Base-by-base conservation (phyloP, 1,140 invertebrate species). In the Camponotus vicinus region DNA sequence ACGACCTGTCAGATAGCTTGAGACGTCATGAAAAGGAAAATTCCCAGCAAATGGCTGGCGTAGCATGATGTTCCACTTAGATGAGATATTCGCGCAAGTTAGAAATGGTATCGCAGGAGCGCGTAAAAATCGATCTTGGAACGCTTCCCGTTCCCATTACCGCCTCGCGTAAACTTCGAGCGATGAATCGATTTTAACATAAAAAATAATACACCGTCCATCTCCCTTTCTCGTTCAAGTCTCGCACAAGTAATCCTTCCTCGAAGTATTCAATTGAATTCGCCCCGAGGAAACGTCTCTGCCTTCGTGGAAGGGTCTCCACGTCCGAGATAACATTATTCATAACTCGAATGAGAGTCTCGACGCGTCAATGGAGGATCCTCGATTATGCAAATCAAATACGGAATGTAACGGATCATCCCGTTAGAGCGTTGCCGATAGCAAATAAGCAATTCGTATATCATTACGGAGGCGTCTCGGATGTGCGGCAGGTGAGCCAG, bases 81-180 rank as follows among this genome's bases (percentile, higher is more conserved):
- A 71, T 71, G 78, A 71, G 66, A 82, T 82, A 82, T 82, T 82
- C 67, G 67, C 69, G 63, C 67, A 11, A 27, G 67, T 82, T 73
- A 73, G 67, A 45, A 61, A 82, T 61, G 37, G 27, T 59, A 61
- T 73, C 55, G 67, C 27, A 11, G 9, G 15, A 4, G 67, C 52
- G 67, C 61, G 21, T 32, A 73, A 82, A 82, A 73, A 82, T 82
- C 79, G 67, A 73, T 82, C 55, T 59, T 15, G 13, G 0, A 52
- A 4, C 21, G 27, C 37, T 34, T 52, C 52, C 7, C 7, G 3
- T 45, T 27, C 27, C 52, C 34, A 55, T 40, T 27, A 9, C 27
- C 1, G 21, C 18, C 45, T 6, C 18, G 1, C 8, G 27, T 40
- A 55, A 70, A 79, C 42, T 18, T 8, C 37, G 37, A 5, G 4